Base-by-base conservation (phyloP, 1,140 invertebrate species). In the Aleiodes sp. region DNA sequence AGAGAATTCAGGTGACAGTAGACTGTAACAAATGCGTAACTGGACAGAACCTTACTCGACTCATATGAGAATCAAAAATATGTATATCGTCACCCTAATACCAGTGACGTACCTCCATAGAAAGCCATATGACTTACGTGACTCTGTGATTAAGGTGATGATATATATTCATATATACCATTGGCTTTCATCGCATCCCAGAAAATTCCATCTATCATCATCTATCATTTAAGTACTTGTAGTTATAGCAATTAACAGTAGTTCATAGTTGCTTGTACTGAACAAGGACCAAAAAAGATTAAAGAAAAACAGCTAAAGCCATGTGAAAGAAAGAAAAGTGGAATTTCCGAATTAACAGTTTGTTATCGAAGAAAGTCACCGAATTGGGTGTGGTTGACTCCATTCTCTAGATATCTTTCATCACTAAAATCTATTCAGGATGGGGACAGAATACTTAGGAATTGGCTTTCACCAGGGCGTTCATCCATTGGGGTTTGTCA, bases 1-100 rank as follows among this genome's bases (percentile, higher is more conserved):
- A 6, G 10, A 52, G 56, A 33, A 43, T 21, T 57, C 39, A 21
- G 73, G 66, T 71, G 75, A 77, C 71, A 63, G 73, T 65, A 62
- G 62, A 71, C 68, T 75, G 71, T 73, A 76, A 73, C 68, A 69
- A n/a, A 75, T 70, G 72, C 71, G 75, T 74, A 75, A 74, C 75
- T 79, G 78, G 76, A 82, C 81, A 77, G 74, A 74, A 76, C 57
- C 70, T 75, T 62, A 69, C 74, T 69, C 67, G 69, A 74, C 61
- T 60, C 57, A 62, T 57, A 67, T 70, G 28, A 59, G 28, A 31
- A 1, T 0, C 7, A 33, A 33, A 33, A 33, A 33, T n/a, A n/a
- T n/a, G n/a, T n/a, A n/a, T n/a, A n/a, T n/a, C n/a, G n/a, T n/a
- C n/a, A n/a, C n/a, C n/a, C n/a, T n/a, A n/a, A n/a, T n/a, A n/a